Evolutionary conservation across 1,140 invertebrate species (phyloP), one percentile per base, ranked within the genome.

Genomic region (Ephestia elutella): DNA sequence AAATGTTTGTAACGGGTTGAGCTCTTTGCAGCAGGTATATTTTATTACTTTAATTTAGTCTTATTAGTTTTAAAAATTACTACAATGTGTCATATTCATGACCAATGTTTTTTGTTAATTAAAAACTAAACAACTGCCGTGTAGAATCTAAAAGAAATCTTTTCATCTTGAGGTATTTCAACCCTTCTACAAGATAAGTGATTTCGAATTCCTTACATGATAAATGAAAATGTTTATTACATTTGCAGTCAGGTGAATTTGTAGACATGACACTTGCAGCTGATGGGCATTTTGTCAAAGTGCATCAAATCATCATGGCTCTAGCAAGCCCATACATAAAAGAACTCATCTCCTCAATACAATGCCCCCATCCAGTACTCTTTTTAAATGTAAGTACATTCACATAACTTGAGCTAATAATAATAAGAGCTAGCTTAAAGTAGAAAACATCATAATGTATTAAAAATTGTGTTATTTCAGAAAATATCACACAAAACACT

Each of bases 321-420:
- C 89, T 94, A 19, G 93, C 93, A 65, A 93, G 92, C 70, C 91
- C 93, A 2, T 95, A 93, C 76, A 93, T 95, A 65, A 92, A 92
- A 76, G 91, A 92, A 59, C 75, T 95, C 44, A 93, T 95, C 62
- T 90, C 91, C 76, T 92, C 92, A 25, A 93, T 94, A 72, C 91
- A 92, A 5, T 94, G 93, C 68, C 92, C 93, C 71, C 93, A 95
- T 89, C 94, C 94, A 69, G 92, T 95, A 30, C 93, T 95, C 67
- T 88, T 95, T 68, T 66, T 83, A 5, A 79, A 79, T 64, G 70
- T 73, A 70, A 72, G 78, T 73, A 25, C 56, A 54, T 15, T 32
- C 30, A 10, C 11, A 11, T 32, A 7, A 5, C 9, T 32, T 32
- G 9, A 32, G 21, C 7, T 25, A 25, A 7, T 25, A 25, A 25